Evolutionary conservation across 2,888 invertebrate genomes (phyloP).

Genomic region (Diarsia mendica): DNA sequence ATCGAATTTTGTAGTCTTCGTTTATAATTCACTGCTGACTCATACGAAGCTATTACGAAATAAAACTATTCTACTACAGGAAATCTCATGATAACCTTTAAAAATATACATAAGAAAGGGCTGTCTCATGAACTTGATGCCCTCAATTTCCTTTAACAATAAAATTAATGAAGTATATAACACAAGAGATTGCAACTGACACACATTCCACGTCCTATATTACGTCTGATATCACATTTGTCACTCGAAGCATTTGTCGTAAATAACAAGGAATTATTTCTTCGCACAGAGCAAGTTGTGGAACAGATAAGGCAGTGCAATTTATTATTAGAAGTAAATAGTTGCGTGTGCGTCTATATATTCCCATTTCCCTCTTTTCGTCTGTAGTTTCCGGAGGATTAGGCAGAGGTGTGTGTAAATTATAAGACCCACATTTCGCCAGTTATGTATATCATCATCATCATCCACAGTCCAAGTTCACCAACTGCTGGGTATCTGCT

Average conservation of each 20-base stretch:
- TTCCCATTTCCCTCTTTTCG: no score
- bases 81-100: conserved; percentile 27
- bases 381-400: no score
- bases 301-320: conserved; percentile 4
- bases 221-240: conserved; percentile 49
- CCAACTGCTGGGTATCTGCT: no score
- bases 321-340: neutral
- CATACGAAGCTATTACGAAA: neutral
- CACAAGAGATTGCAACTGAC: conserved; percentile 58
- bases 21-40: neutral
- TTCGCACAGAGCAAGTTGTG: neutral
- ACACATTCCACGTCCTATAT: conserved; percentile 65
- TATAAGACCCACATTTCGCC: no score
- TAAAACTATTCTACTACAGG: conserved; percentile 2
- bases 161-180: conserved; percentile 38
- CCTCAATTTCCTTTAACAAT: conserved; percentile 21
- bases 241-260: conserved; percentile 48
- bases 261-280: conserved; percentile 42
- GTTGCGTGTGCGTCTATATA: neutral
- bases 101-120: neutral
- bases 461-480: no score
- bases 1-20: neutral
- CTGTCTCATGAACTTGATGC: conserved; percentile 50
- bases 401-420: no score
- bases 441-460: no score